Evolutionary conservation across 2,113 vertebrate species (phyloP).

Genomic region (Trichechus manatus): DNA sequence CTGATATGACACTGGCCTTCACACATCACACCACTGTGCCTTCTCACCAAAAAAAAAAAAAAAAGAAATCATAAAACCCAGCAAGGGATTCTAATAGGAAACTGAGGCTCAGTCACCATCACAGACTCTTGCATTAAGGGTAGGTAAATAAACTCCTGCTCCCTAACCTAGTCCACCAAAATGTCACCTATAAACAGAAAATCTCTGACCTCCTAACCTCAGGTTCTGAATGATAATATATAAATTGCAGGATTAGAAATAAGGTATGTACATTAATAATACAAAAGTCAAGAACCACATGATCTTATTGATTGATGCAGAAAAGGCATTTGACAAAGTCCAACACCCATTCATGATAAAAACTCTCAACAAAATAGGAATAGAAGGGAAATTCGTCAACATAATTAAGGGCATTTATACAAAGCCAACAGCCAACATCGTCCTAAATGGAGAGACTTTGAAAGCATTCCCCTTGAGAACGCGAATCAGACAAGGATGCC

Average conservation of each 20-base stretch:
- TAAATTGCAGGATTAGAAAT: neutral
- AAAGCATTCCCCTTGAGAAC: too few species aligned
- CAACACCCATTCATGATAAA: too few species aligned
- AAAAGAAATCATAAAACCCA: neutral
- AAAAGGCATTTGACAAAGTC: too few species aligned
- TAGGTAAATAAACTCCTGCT: accelerated
- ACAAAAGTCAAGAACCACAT: too few species aligned
- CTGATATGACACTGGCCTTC: neutral
- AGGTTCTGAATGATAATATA: neutral
- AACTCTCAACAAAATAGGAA: too few species aligned
- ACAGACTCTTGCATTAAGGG: accelerated
- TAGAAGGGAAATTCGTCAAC: too few species aligned
- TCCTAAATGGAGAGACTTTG: too few species aligned
- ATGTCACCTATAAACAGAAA: neutral
- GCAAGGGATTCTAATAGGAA: neutral
- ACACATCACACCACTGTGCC: accelerated
- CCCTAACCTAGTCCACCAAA: neutral
- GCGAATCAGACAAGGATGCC: too few species aligned
- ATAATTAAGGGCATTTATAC: too few species aligned
- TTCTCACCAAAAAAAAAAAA: neutral
- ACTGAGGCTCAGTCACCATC: neutral
- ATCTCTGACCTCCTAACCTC: neutral
- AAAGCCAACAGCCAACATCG: too few species aligned
- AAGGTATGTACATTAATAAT: too few species aligned
- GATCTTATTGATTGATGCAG: too few species aligned